Conservation (phyloP, 2,113 vertebrate genomes). For the Platysternon megacephalum region DNA sequence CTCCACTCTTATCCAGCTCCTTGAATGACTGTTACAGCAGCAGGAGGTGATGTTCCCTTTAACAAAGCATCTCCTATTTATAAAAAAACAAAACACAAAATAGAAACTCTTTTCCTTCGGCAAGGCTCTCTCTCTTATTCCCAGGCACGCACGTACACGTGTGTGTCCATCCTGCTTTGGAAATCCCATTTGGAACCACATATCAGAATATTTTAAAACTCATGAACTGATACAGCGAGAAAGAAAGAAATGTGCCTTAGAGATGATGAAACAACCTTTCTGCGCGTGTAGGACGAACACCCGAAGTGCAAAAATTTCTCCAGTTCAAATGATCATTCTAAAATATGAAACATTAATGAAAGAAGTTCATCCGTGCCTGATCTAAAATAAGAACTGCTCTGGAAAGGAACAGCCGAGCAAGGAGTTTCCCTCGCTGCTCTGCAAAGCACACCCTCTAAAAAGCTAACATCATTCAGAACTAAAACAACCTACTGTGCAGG, state of each 20-base stretch:
- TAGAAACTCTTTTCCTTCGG: not conserved
- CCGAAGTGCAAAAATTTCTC: not conserved
- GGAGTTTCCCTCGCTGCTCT: not conserved
- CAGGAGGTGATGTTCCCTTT: not conserved
- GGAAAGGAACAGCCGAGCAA: not conserved
- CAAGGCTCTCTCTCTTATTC: not conserved
- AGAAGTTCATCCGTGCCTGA: not conserved
- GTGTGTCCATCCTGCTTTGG: not conserved
- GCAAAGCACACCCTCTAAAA: not conserved
- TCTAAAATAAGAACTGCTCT: not conserved
- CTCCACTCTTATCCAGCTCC: not conserved
- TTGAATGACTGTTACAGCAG: not conserved
- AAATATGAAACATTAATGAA: not conserved
- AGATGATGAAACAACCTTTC: not conserved
- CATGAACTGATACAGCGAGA: not conserved
- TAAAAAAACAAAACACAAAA: not conserved
- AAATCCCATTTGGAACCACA: not conserved
- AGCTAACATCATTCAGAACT: accelerated
- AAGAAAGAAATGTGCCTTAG: not conserved
- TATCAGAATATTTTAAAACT: not conserved
- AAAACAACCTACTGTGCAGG: not conserved
- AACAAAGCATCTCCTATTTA: not conserved
- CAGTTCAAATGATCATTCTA: not conserved
- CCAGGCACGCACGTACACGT: not conserved
- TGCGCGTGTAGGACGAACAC: not conserved